Base-by-base conservation (phyloP, 2,888 invertebrate species). In the Protodeltote pygarga region DNA sequence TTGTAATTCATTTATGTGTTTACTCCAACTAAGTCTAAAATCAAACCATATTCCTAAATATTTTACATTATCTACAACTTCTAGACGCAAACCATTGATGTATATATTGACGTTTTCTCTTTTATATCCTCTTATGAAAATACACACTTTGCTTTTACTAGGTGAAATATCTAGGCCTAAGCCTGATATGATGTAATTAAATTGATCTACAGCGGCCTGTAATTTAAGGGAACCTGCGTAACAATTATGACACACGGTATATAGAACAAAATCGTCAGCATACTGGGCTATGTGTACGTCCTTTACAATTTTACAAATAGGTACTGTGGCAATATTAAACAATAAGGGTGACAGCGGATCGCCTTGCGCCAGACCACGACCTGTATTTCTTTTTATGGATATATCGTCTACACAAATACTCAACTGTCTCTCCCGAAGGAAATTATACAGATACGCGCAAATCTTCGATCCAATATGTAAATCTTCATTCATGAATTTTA, bases 31-130 rank as follows among this genome's bases (percentile, higher is more conserved):
- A 9, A 35, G 35, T 25, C 13, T 11, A 2, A 3, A 3, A n/a
- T 35, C 35, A 5, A 35, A 13, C 35, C 35, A 35, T 0, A 35
- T 5, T n/a, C 35, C 35, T 16, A 35, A 6, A n/a, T 38, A 38
- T 28, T 27, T 38, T n/a, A 21, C 10, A 28, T 5, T 20, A 10
- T 28, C 15, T 3, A 5, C 14, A 6, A 1, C 5, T 28, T 5
- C 15, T 38, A 38, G 15, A 5, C 14, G 20, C 2, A 6, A 2
- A 6, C 15, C 15, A 28, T 38, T 25, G 3, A 27, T 1, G 6
- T 5, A 5, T 25, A 35, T 0, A 2, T 25, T 8, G n/a, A 13
- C n/a, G 2, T 5, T 2, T 20, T 28, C 27, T 1, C 28, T 20
- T 20, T 28, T 13, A 10, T 10, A 10, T 15, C 37, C 37, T 10